Percentiles rank a stretch among this genome's conserved stretches.
These are phyloP conservation scores for Aphrocallistes beatrix DNA, from an alignment of 37 sponge, comb jelly and placozoan genomes.

Conservation along the genomic window DNA sequence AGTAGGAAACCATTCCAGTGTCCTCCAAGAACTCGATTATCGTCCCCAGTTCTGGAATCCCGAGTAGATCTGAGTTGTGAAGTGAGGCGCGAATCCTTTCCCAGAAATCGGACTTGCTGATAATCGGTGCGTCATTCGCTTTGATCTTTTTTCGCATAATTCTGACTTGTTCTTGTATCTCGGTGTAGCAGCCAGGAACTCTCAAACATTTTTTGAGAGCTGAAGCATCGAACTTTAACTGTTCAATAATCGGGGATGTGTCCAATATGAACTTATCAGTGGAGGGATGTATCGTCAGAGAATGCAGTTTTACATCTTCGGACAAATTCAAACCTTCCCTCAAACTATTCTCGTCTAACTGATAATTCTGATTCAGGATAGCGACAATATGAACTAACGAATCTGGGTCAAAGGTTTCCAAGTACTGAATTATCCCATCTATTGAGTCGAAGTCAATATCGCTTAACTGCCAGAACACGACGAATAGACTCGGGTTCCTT, in stretches of 20 bases:
- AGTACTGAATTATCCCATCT: not conserved
- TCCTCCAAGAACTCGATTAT: not conserved
- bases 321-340: not conserved
- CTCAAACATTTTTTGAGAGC: not conserved
- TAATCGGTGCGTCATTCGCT: not conserved
- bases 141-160: not conserved
- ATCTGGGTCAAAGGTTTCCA: not conserved
- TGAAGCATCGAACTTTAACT: not conserved
- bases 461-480: not conserved
- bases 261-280: not conserved
- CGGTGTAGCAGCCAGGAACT: not conserved
- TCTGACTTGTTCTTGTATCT: not conserved
- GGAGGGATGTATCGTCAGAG: not conserved
- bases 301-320: not conserved
- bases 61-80: not conserved
- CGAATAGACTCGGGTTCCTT: not conserved
- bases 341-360: not conserved
- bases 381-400: not conserved
- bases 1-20: not conserved
- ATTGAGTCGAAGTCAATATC: not conserved
- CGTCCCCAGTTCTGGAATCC: not conserved
- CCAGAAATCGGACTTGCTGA: conserved; percentile 9
- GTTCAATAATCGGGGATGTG: not conserved
- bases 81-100: not conserved
- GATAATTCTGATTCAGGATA: not conserved